Evolutionary conservation across 2,888 invertebrate genomes (phyloP), one percentile per base, ranked within the genome.

Genomic region (Hirtodrosophila confusa): DNA sequence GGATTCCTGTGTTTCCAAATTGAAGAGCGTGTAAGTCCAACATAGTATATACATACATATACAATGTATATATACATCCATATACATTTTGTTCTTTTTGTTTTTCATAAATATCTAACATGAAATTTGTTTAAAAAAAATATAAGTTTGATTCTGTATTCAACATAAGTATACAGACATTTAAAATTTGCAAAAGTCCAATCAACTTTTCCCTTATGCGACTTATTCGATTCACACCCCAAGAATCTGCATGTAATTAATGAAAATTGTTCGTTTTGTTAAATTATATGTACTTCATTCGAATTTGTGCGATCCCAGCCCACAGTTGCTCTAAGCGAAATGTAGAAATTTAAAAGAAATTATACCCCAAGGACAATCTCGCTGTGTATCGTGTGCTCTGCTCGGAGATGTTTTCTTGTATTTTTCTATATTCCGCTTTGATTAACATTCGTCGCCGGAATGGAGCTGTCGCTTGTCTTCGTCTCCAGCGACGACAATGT

Each of bases 321-420:
- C 40, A 48, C 36, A 58, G 58, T 53, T 54, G 57, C 51, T 55
- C 61, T 54, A 58, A 73, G 68, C 65, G 40, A 75, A 80, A 79
- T 79, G 68, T 67, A 40, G 49, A 86, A 75, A 84, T 88, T 69
- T 88, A 75, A 80, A 88, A 88, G 88, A 88, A 88, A 84, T 88
- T 86, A 86, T 84, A 78, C 87, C 88, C 84, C 69, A 75, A 88
- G 88, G 88, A 88, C 78, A 84, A 61, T 68, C 69, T 75, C 65
- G 62, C 65, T 56, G 61, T 56, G 37, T 60, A 12, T 62, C 27
- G 45, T 36, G 33, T 53, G 35, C 45, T 37, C 27, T 50, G 29
- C 36, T 45, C 33, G n/a, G n/a, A 49, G 58, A 75, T 43, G 62
- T 68, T 69, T 75, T 71, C 65, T 66, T 60, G 65, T 64, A 75